Evolutionary conservation across 2,797 vertebrate species (phyloP), one percentile per base, ranked within the genome.

Genomic region (Hypotaenidia okinawae): DNA sequence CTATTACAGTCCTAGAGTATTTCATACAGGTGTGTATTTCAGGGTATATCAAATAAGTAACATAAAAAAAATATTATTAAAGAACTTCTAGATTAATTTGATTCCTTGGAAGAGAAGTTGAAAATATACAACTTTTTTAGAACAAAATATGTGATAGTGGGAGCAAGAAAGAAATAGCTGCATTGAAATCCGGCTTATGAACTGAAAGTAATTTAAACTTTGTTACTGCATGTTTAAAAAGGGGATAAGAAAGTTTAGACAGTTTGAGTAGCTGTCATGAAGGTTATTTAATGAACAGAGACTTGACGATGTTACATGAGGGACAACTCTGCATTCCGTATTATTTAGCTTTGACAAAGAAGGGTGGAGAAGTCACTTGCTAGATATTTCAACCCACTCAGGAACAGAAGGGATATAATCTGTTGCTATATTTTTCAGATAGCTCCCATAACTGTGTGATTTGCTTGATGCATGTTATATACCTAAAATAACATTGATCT

Each of bases 141-240:
- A 92, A 63, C 7, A 75, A 72, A 84, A 28, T 0, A 0, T 23
- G 12, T 17, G 15, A 68, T 18, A 83, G 24, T n/a, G 25, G 14
- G 23, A 81, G 10, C 16, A 88, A 91, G 47, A 75, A 68, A 73
- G 11, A 94, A 93, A 84, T 8, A 61, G 37, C 39, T 89, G 24
- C n/a, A 70, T 82, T 88, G 23, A 91, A 79, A 76, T 61, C 39
- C 57, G 47, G 23, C 1, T 82, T 66, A 66, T 39, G 23, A 58
- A 85, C 47, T 58, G 30, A 82, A 90, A 90, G 23, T n/a, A 74
- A 90, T 75, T 94, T 87, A 61, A 95, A 74, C 25, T 86, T 39
- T 80, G 11, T 54, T 86, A 64, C 21, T 66, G 32, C 19, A 24
- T 59, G 13, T 84, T 90, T 94, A 77, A 95, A 90, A 95, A n/a